phyloP scores from a whole-genome alignment of 2,113 vertebrate species.

The Thalassarche chlororhynchos region DNA sequence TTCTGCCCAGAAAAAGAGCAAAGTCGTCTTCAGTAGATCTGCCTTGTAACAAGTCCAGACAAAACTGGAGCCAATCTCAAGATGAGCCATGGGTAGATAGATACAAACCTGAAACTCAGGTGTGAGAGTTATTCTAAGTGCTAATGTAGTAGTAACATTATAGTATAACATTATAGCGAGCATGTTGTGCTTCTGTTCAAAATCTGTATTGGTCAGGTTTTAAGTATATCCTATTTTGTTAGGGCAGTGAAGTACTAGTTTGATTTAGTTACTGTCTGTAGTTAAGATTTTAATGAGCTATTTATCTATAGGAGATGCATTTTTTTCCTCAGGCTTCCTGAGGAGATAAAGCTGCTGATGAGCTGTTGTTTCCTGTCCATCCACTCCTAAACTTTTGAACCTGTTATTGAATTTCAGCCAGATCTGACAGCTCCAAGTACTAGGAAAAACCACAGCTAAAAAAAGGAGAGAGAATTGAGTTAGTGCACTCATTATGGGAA shows the following conservation, averaged over 20 bases:
- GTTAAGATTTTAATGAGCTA: neutral
- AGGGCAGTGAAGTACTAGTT: neutral
- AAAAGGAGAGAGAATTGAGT: neutral
- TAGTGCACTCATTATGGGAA: neutral
- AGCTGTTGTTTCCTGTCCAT: neutral
- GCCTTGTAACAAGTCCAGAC: neutral
- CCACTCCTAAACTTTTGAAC: neutral
- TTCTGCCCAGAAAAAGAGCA: conserved; percentile 70
- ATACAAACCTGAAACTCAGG: conserved; percentile 85
- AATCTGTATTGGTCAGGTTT: neutral
- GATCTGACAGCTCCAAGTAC: neutral
- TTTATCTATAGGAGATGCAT: neutral
- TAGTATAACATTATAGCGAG: no score
- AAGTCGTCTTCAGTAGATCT: neutral
- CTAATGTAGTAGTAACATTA: rapidly evolving
- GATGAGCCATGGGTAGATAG: conserved; percentile 90
- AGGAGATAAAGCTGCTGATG: neutral
- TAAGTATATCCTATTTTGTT: rapidly evolving
- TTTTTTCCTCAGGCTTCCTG: neutral
- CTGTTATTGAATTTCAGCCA: neutral
- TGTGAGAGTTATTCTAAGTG: conserved; percentile 4
- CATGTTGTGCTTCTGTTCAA: rapidly evolving
- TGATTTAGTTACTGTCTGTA: neutral
- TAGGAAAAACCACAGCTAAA: neutral
- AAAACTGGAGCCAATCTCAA: conserved; percentile 10